Percentiles rank a stretch among this genome's conserved stretches.
Evolutionary conservation across 2,888 invertebrate genomes (phyloP).

Genomic region (Mesorhabditis belari): DNA sequence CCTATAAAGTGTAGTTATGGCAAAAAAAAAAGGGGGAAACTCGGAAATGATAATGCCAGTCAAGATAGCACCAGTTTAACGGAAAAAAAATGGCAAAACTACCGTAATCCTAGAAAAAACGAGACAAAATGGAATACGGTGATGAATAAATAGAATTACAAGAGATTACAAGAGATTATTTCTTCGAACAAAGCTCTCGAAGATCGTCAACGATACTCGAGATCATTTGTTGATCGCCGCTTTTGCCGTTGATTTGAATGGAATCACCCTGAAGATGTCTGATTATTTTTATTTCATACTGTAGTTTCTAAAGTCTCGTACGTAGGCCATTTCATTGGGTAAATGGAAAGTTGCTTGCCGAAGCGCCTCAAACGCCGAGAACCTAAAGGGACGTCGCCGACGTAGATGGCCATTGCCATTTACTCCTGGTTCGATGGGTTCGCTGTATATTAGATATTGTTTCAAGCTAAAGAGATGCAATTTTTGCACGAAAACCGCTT

Average conservation of each 20-base stretch:
- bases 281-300: background rate
- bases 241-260: slow-evolving; percentile 33
- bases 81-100: too few species aligned
- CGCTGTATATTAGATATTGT: too few species aligned
- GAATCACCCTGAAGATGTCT: slow-evolving; percentile 19
- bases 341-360: too few species aligned
- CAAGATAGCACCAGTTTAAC: background rate
- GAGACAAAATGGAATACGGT: background rate
- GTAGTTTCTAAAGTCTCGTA: background rate
- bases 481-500: too few species aligned
- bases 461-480: too few species aligned
- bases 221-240: slow-evolving; percentile 30
- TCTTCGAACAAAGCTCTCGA: slow-evolving; percentile 15
- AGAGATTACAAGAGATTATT: background rate
- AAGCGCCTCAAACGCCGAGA: too few species aligned
- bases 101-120: background rate
- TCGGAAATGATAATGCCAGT: background rate
- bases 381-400: too few species aligned
- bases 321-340: too few species aligned
- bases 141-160: background rate
- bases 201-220: slow-evolving; percentile 26
- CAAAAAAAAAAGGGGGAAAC: too few species aligned
- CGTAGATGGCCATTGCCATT: too few species aligned
- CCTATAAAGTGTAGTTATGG: too few species aligned
- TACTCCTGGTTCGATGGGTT: too few species aligned